Conservation (phyloP, 1,140 invertebrate genomes). For the Cyphomyrmex costatus region DNA sequence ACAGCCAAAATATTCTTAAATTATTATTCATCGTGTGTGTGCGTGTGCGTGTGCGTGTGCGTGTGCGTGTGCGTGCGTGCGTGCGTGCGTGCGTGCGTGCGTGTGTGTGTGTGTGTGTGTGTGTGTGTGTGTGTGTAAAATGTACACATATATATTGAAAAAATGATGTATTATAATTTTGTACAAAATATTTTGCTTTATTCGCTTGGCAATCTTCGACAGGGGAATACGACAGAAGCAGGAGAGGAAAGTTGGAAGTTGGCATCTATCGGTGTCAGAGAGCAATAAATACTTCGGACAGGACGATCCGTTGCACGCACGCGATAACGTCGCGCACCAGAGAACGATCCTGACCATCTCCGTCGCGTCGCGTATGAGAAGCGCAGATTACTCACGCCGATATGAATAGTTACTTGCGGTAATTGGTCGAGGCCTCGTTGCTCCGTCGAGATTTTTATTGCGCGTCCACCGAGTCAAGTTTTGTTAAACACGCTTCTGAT, state of each 20-base stretch:
- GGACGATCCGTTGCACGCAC: slow-evolving; percentile 23
- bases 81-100: too few species aligned
- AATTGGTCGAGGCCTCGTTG: slow-evolving; percentile 73
- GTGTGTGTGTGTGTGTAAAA: too few species aligned
- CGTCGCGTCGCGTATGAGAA: slow-evolving; percentile 25
- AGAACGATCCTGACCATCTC: slow-evolving; percentile 57
- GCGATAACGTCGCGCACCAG: slow-evolving; percentile 49
- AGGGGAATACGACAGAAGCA: neutral
- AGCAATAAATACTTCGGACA: slow-evolving; percentile 27
- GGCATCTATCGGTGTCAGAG: neutral
- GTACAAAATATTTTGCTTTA: neutral
- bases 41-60: too few species aligned
- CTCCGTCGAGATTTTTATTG: slow-evolving; percentile 22
- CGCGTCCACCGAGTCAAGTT: neutral
- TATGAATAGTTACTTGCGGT: slow-evolving; percentile 75
- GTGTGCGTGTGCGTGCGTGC: too few species aligned
- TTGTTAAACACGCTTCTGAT: slow-evolving; percentile 35
- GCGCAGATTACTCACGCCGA: slow-evolving; percentile 68
- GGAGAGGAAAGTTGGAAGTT: neutral
- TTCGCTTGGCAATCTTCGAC: neutral
- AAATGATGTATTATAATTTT: neutral
- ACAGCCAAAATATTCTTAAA: too few species aligned
- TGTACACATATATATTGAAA: neutral
- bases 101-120: too few species aligned
- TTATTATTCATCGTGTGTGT: too few species aligned